Base-by-base conservation (phyloP, 2,113 vertebrate species). In the Columba janthina region DNA sequence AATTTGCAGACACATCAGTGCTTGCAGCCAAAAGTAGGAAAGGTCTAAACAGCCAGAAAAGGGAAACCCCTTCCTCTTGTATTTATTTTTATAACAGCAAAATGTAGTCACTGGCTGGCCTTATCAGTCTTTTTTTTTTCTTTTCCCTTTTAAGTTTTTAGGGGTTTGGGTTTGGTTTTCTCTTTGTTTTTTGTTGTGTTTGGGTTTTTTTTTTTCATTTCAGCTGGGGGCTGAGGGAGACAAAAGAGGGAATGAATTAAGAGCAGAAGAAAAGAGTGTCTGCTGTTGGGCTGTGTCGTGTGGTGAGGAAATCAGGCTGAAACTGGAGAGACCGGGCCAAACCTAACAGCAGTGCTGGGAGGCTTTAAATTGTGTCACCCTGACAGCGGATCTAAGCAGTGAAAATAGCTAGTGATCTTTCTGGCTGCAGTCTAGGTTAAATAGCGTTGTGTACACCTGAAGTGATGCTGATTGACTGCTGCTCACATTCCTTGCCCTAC, bases 241-340 rank as follows among this genome's bases (percentile, higher is more conserved):
- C 94, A 94, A 92, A 96, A 88, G 90, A 86, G 19, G 26, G 90
- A 84, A 54, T 92, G 50, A 89, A 92, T 88, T 86, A 88, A 94
- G 73, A 89, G 73, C 66, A 54, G 28, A 65, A 83, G 69, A 82
- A 89, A 82, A 85, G 86, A 89, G 72, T 70, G 75, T 83, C 83
- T 95, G 89, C 77, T 79, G 70, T 83, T 3, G 31, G 32, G 60
- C 69, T 86, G 36, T 86, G 83, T 94, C 65, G 61, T 84, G 91
- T 94, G 73, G 83, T 84, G 77, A 78, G 80, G 70, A 94, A 94
- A 96, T 95, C 95, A 92, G 93, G 93, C 73, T 96, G 80, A 85
- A 93, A 93, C 95, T 92, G 94, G 95, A 90, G 93, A 90, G 83
- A 94, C 73, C 38, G 6, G 83, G 80, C 86, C 80, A 89, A 54